Evolutionary conservation across 2,113 vertebrate genomes (phyloP).

Genomic region (Octodon degus): DNA sequence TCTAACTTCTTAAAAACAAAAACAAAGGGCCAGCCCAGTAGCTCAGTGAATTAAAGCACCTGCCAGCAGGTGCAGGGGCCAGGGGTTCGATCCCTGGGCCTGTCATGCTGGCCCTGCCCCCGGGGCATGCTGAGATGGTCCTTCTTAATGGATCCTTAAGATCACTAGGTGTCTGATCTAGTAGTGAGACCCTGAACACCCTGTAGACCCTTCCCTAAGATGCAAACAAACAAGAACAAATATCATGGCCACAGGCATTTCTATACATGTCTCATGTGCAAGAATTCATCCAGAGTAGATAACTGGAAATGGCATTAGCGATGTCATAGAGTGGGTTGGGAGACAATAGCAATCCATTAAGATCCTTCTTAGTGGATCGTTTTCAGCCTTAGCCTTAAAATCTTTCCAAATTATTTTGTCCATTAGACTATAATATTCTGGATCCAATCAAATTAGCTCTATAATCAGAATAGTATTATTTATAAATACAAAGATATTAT

Average conservation of each 20-base stretch:
- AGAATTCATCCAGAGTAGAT: conserved; percentile 1
- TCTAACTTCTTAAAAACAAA: neutral
- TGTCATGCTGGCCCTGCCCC: too few relatives aligned
- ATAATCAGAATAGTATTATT: neutral
- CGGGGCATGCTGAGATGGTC: too few relatives aligned
- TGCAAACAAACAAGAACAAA: neutral
- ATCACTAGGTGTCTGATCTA: too few relatives aligned
- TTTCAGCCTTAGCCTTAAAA: neutral
- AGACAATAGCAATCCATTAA: neutral
- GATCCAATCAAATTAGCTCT: neutral
- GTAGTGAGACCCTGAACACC: too few relatives aligned
- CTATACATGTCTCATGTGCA: neutral
- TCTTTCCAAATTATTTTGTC: neutral
- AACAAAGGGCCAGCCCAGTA: neutral
- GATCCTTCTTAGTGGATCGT: neutral
- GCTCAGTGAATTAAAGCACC: too few relatives aligned
- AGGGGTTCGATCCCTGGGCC: too few relatives aligned
- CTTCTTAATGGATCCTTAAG: too few relatives aligned
- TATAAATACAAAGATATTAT: neutral
- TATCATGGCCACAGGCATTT: neutral
- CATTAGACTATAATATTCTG: neutral
- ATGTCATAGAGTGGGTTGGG: neutral
- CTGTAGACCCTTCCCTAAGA: too few relatives aligned
- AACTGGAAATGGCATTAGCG: neutral
- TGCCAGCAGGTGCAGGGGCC: too few relatives aligned